Evolutionary conservation across 2,888 invertebrate species (phyloP).

Genomic region (Drosophila buzzatii): DNA sequence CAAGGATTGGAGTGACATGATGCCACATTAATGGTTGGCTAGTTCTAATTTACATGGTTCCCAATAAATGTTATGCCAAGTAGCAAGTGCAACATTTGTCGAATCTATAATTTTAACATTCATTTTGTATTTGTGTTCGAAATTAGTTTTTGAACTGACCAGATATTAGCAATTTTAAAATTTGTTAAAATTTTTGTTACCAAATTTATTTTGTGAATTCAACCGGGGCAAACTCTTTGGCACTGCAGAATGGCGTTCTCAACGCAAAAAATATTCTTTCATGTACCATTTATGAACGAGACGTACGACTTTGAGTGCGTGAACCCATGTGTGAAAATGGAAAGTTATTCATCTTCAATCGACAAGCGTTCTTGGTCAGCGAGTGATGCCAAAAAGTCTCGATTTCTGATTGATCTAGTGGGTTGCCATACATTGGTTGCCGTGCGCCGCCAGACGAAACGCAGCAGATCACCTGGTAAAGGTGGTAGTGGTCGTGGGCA

Average conservation of each 20-base stretch:
- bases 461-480: neutral
- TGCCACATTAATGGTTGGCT: slow-evolving; percentile 11
- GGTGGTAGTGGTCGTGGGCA: neutral
- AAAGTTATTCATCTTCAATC: slow-evolving; percentile 77
- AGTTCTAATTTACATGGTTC: slow-evolving; percentile 1
- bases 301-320: slow-evolving; percentile 57
- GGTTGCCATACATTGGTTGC: slow-evolving; percentile 68
- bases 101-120: slow-evolving; percentile 24
- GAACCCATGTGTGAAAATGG: slow-evolving; percentile 73
- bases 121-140: slow-evolving; percentile 47
- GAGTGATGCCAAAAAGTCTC: slow-evolving; percentile 74
- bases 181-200: slow-evolving; percentile 38
- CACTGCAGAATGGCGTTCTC: slow-evolving; percentile 82
- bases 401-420: slow-evolving; percentile 82
- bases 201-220: slow-evolving; percentile 20
- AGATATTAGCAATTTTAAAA: slow-evolving; percentile 31
- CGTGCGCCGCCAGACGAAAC: neutral
- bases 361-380: slow-evolving; percentile 83
- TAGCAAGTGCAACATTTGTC: slow-evolving; percentile 49
- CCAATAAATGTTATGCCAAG: slow-evolving; percentile 13
- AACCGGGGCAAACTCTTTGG: neutral
- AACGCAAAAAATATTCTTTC: slow-evolving; percentile 83
- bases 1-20: slow-evolving; percentile 82
- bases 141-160: slow-evolving; percentile 38
- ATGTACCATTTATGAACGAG: slow-evolving; percentile 80